Conservation (phyloP, 1,140 invertebrate genomes). For the Fragariocoptes setiger region DNA sequence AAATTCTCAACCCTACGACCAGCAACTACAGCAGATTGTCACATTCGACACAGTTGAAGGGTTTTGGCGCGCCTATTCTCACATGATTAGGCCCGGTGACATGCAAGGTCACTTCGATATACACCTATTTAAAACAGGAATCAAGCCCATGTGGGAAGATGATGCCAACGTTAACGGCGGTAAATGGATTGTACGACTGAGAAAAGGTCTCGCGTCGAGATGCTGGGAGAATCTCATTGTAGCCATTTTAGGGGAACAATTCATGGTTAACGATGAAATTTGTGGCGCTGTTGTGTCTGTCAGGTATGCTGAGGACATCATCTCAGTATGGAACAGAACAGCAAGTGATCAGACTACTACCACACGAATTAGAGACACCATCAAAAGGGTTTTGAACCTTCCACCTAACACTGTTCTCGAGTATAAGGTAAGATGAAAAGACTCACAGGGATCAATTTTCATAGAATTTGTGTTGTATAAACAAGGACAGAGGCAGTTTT, state of each 20-base stretch:
- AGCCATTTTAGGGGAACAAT: conserved; percentile 85
- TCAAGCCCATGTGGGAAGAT: conserved; percentile 98
- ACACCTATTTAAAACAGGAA: conserved; percentile 89
- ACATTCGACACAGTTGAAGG: conserved; percentile 44
- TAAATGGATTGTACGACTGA: conserved; percentile 77
- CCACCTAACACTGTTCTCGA: conserved; percentile 68
- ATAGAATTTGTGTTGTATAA: too few relatives aligned
- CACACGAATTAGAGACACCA: conserved; percentile 61
- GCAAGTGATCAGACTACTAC: conserved; percentile 56
- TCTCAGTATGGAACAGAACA: conserved; percentile 89
- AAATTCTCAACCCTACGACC: conserved; percentile 31
- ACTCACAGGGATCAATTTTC: conserved; percentile 55
- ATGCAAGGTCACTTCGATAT: conserved; percentile 67
- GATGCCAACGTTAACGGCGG: conserved; percentile 72
- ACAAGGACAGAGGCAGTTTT: too few relatives aligned
- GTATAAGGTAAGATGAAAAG: conserved; percentile 38
- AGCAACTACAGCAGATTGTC: conserved; percentile 41
- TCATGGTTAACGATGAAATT: conserved; percentile 92
- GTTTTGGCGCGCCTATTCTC: conserved; percentile 80
- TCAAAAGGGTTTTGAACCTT: conserved; percentile 71
- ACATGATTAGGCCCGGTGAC: conserved; percentile 54
- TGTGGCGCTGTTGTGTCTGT: conserved; percentile 88
- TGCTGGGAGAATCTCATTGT: conserved; percentile 96
- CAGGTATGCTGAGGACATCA: conserved; percentile 75
- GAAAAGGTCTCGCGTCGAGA: conserved; percentile 69